Evolutionary conservation across 2,113 vertebrate genomes (phyloP).

Genomic region (Thamnophis sirtalis): DNA sequence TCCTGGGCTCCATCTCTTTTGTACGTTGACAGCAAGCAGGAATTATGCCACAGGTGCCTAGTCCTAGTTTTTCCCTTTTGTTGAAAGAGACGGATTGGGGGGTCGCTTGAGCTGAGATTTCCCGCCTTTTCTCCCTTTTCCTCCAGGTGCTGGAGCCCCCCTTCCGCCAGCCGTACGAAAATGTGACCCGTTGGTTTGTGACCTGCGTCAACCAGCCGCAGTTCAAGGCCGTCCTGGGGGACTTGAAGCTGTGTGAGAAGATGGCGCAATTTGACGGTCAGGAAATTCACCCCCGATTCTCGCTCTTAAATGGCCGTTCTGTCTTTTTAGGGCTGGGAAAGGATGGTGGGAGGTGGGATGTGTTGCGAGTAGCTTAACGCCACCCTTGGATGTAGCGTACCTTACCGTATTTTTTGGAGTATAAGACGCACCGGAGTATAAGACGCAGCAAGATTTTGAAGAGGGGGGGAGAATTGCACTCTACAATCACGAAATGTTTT

Average conservation of each 20-base stretch:
- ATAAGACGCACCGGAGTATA: too few species aligned
- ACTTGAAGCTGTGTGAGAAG: slow-evolving; percentile 89
- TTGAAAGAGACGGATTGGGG: not conserved
- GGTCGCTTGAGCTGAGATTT: not conserved
- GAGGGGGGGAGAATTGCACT: too few species aligned
- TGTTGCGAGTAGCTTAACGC: not conserved
- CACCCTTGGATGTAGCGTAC: not conserved
- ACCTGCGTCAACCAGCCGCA: slow-evolving; percentile 89
- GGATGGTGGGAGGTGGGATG: not conserved
- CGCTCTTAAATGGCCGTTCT: not conserved
- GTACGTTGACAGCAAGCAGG: too few species aligned
- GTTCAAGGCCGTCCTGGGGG: slow-evolving; percentile 83
- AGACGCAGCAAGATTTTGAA: too few species aligned
- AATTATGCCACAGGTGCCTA: not conserved
- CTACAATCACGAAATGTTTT: too few species aligned
- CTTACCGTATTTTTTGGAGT: not conserved
- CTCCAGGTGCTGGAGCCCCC: slow-evolving; percentile 82
- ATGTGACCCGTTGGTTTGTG: slow-evolving; percentile 85
- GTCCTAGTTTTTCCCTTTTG: not conserved
- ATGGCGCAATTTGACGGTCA: slow-evolving; percentile 93
- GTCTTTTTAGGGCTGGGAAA: not conserved
- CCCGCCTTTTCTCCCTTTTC: not conserved
- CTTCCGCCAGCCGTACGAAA: slow-evolving; percentile 83
- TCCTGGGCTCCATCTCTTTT: too few species aligned
- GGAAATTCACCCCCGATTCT: not conserved